Base-by-base conservation (phyloP, 1,140 invertebrate genomes). In the Calephelis virginiensis region DNA sequence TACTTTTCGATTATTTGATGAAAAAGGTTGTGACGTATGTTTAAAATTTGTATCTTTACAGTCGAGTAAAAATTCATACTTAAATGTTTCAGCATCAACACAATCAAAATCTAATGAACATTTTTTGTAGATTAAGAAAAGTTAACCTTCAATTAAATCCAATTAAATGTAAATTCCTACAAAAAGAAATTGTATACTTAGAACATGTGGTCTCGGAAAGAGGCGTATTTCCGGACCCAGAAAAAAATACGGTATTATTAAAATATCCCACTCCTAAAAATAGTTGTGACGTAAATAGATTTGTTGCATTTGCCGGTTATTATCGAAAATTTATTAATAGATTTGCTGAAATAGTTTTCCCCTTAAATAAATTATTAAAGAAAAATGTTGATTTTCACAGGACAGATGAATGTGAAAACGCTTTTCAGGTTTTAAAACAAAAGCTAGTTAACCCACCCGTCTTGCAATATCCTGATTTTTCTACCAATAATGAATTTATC, bases 61-160 rank as follows among this genome's bases (percentile, higher is more conserved):
- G 68, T 64, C 5, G 56, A 59, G 61, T 66, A 61, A 5, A 61
- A 50, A 63, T 45, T 48, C 61, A 70, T 48, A 50, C 3, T 17
- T 17, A 17, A 3, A 1, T 17, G 66, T 0, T 59, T 63, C 60
- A 66, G 50, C n/a, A 43, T 43, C 46, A 11, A 10, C 64, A 70
- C 61, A 67, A 70, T 59, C 48, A 66, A 64, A 67, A 67, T 70
- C 50, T 70, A 12, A 17, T 63, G 13, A 46, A 70, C 6, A 49
- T 70, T 43, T 66, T 70, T 8, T n/a, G 10, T 12, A 63, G 69
- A 43, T 38, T 70, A 43, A 17, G 64, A 56, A 70, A 66, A 67
- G 45, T 59, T 60, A 70, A 64, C 53, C 63, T 70, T n/a, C n/a
- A n/a, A n/a, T n/a, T n/a, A n/a, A n/a, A n/a, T n/a, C n/a, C n/a